Evolutionary conservation across 2,113 vertebrate species (phyloP), one percentile per base, ranked within the genome.

Genomic region (Ciconia stormi): DNA sequence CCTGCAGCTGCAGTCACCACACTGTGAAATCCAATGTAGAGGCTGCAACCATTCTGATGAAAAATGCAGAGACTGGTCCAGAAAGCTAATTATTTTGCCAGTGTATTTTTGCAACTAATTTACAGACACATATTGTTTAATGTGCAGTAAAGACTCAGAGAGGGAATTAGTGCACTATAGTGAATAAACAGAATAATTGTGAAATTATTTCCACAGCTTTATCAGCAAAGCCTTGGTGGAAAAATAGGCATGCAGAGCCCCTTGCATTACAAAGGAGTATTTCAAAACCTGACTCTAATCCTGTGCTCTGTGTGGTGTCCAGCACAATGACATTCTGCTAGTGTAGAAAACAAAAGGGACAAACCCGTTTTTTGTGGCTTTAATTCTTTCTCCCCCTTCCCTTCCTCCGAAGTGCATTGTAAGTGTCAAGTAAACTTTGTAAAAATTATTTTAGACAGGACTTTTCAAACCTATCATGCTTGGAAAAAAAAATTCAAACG

Each of bases 21-120:
- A 90, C 87, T 92, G 84, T 92, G 95, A 95, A 97, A 93, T 69
- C 70, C 92, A 89, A 2, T 18, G 62, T 17, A 65, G 66, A 73
- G 20, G 59, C 70, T 94, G 63, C 62, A 77, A n/a, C 38, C 29
- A 40, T 56, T 50, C 44, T 63, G 66, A 95, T 76, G 78, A 87
- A 91, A 96, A 92, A 88, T 46, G 63, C 77, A 84, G 85, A 82
- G 21, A 38, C 30, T 55, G n/a, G 46, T 91, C 62, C 50, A 91
- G 77, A 86, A 86, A 91, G 71, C 71, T 71, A 95, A 84, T 80
- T 55, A 89, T 89, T 96, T 89, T 85, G 42, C 73, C 40, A 53
- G 55, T 47, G 25, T 69, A 40, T 50, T 89, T 95, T 83, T 95
- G 42, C n/a, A 83, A 52, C 70, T 95, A 80, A 91, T 94, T 87